These are phyloP conservation scores for Trematomus loennbergii DNA, from an alignment of 2,113 vertebrate species.

Conservation along the genomic window DNA sequence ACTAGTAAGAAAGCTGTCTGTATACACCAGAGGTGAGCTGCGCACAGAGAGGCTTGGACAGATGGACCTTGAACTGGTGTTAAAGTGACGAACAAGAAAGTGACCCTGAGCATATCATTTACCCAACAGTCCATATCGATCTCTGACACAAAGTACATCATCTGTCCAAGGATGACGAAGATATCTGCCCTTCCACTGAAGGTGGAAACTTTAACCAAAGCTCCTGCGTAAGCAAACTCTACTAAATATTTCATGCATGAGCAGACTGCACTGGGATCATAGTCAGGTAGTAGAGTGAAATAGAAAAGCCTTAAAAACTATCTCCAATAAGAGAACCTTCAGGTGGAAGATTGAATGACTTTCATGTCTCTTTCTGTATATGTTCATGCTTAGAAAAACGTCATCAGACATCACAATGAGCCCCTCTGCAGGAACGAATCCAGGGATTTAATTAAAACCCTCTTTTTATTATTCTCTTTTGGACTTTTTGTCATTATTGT, in stretches of 20 bases:
- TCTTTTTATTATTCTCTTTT: too few relatives aligned
- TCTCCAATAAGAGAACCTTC: not conserved
- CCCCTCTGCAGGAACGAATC: too few relatives aligned
- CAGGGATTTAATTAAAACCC: too few relatives aligned
- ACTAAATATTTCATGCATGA: conserved; percentile 30
- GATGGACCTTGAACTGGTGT: not conserved
- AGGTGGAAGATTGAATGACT: not conserved
- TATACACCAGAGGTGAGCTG: conserved; percentile 1
- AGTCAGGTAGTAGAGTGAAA: conserved; percentile 3
- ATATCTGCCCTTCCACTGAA: not conserved
- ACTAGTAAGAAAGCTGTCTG: not conserved
- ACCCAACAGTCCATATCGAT: not conserved
- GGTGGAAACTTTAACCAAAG: not conserved
- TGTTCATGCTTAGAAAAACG: not conserved
- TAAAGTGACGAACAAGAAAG: conserved; percentile 28
- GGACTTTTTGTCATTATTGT: too few relatives aligned
- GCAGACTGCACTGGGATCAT: not conserved
- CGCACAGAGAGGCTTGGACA: not conserved
- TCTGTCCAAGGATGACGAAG: not conserved
- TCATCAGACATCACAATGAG: not conserved
- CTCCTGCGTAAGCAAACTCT: conserved; percentile 7
- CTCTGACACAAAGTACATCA: not conserved
- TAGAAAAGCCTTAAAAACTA: not conserved
- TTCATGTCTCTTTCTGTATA: not conserved
- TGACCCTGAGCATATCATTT: not conserved